A percentile compares a stretch with the other conserved stretches of the same genome.
These are phyloP conservation scores for Heterotilapia buettikoferi DNA, from an alignment of 2,113 vertebrate species.

Conservation along the genomic window DNA sequence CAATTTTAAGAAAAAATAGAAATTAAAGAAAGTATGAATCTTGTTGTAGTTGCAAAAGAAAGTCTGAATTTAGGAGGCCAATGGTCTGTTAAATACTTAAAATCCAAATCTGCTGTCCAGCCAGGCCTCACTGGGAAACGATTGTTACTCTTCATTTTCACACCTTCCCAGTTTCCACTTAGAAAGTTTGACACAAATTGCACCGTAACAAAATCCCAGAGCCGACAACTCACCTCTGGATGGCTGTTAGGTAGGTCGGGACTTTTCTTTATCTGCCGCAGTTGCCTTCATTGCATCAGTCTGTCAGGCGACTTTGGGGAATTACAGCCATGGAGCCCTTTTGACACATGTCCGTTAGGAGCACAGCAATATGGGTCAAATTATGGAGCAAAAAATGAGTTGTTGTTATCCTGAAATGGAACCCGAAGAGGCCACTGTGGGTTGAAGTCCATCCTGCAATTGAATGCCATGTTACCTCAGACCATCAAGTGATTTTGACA, in stretches of 20 bases:
- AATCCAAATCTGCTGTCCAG: not conserved
- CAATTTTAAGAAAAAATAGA: not conserved
- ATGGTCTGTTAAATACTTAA: not conserved
- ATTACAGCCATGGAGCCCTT: not conserved
- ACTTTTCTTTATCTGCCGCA: conserved; percentile 18
- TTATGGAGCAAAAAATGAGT: not conserved
- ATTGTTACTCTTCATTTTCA: not conserved
- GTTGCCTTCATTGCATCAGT: conserved; percentile 12
- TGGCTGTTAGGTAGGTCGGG: conserved; percentile 19
- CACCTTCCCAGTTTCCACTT: not conserved
- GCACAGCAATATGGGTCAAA: conserved; percentile 2
- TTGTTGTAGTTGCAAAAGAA: not conserved
- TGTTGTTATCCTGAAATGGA: not conserved
- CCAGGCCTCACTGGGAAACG: not conserved
- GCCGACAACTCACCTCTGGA: conserved; percentile 9
- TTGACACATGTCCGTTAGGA: conserved; percentile 7
- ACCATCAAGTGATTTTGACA: not conserved
- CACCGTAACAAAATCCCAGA: not conserved
- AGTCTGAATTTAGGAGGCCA: not conserved
- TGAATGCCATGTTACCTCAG: not conserved
- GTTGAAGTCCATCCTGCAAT: not conserved
- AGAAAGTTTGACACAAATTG: conserved; percentile 19
- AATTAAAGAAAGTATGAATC: not conserved
- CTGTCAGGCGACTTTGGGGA: not conserved
- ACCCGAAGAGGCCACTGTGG: not conserved